Evolutionary conservation across 2,113 vertebrate genomes (phyloP).

Genomic region (Nansenia antarctica): DNA sequence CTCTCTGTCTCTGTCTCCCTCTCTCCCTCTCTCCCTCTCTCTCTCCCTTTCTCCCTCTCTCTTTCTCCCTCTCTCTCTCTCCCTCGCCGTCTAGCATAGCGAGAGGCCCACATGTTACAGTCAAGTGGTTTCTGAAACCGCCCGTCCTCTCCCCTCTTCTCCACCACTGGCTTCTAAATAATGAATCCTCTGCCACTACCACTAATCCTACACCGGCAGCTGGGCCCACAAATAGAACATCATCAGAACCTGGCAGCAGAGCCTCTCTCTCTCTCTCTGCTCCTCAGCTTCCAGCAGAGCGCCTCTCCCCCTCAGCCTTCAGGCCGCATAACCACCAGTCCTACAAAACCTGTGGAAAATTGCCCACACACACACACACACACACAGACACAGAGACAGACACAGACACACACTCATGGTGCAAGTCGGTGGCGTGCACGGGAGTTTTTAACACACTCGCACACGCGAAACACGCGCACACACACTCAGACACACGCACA

Average conservation of each 20-base stretch:
- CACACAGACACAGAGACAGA: too few relatives aligned
- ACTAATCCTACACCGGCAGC: slow-evolving; percentile 50
- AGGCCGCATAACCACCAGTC: slow-evolving; percentile 70
- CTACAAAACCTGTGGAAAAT: slow-evolving; percentile 49
- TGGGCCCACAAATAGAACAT: slow-evolving; percentile 71
- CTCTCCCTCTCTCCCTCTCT: too few relatives aligned
- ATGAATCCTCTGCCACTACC: slow-evolving; percentile 70
- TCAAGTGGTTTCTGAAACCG: slow-evolving; percentile 67
- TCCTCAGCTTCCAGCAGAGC: too few relatives aligned
- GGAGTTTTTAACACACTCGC: too few relatives aligned
- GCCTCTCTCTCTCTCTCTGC: too few relatives aligned
- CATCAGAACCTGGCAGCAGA: slow-evolving; percentile 53
- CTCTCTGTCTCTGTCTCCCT: too few relatives aligned
- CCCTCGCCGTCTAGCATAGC: slow-evolving; percentile 50
- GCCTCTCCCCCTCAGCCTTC: slow-evolving; percentile 55
- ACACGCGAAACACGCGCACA: too few relatives aligned
- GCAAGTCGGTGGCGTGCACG: slow-evolving; percentile 9
- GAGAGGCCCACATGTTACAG: slow-evolving; percentile 67
- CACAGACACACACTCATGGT: too few relatives aligned
- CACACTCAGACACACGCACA: too few relatives aligned
- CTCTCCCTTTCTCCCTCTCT: slow-evolving; percentile 42
- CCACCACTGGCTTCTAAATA: slow-evolving; percentile 68
- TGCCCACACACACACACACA: too few relatives aligned
- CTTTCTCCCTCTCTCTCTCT: slow-evolving; percentile 24
- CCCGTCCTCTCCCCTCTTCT: slow-evolving; percentile 54